A percentile compares a stretch with the other conserved stretches of the same genome.
Evolutionary conservation across 2,113 vertebrate species (phyloP).

Genomic region (Genyomyrus donnyi): DNA sequence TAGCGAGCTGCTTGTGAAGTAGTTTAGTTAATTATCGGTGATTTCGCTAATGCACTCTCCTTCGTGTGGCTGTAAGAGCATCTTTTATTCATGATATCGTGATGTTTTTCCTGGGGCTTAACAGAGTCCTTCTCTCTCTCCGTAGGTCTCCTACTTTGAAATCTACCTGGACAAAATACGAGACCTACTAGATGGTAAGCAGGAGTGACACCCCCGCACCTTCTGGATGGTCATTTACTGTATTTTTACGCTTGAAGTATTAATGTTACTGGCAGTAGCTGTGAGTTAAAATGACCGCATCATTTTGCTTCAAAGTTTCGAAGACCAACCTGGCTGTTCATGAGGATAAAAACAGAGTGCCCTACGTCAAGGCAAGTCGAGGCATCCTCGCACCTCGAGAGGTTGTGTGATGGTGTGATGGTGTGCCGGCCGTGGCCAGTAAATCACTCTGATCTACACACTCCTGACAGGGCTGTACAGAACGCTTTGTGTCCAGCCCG

Average conservation of each 20-base stretch:
- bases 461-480: conserved; percentile 79
- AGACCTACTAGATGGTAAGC: conserved; percentile 87
- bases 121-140: conserved; percentile 34
- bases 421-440: no score
- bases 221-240: not conserved
- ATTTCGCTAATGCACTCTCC: not conserved
- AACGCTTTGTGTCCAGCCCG: conserved; percentile 91
- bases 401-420: not conserved
- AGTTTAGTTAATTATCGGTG: not conserved
- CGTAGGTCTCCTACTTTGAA: conserved; percentile 94
- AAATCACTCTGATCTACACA: not conserved
- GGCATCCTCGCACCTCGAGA: not conserved
- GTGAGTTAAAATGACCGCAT: not conserved
- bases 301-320: conserved; percentile 57
- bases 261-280: not conserved
- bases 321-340: conserved; percentile 81
- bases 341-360: conserved; percentile 82
- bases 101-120: not conserved
- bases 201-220: not conserved
- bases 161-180: conserved; percentile 97
- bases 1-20: not conserved
- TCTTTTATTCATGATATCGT: not conserved
- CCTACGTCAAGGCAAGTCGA: conserved; percentile 72
- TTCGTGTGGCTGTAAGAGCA: not conserved
- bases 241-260: not conserved